Conservation (phyloP, 2,113 vertebrate species). For the Pampusana beccarii region DNA sequence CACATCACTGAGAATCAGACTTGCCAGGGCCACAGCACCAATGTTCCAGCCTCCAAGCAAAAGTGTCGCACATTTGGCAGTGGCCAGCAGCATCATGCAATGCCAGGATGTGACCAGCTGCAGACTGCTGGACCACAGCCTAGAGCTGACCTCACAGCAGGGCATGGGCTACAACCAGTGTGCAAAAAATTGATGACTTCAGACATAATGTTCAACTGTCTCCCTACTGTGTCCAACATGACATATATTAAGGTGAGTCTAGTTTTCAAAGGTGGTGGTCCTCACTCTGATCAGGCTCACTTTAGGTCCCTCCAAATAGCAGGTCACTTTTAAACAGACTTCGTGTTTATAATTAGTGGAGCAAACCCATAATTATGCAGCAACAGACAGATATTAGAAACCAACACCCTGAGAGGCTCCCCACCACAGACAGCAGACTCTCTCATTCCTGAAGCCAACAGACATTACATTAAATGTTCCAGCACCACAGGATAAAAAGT, state of each 20-base stretch:
- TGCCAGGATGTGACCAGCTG: neutral
- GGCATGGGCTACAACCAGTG: neutral
- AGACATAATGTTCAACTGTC: neutral
- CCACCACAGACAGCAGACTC: too few relatives aligned
- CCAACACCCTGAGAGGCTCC: neutral
- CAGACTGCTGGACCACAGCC: neutral
- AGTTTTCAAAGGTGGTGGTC: neutral
- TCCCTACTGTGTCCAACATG: neutral
- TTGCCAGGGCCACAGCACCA: neutral
- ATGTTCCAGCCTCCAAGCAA: neutral
- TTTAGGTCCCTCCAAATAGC: neutral
- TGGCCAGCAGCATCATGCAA: accelerated
- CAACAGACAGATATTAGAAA: neutral
- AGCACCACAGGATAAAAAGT: neutral
- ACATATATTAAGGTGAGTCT: neutral
- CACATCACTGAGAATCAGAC: neutral
- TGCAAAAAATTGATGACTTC: neutral
- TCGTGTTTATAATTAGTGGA: neutral
- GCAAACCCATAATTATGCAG: neutral
- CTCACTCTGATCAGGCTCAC: neutral
- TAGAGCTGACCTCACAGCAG: neutral
- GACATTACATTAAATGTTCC: neutral
- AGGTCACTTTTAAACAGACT: neutral
- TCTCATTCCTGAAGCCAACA: neutral
- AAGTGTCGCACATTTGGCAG: neutral